Percentiles rank a stretch among this genome's conserved stretches.
Evolutionary conservation across 2,888 invertebrate species (phyloP).

Genomic region (Eupithecia subumbrata): DNA sequence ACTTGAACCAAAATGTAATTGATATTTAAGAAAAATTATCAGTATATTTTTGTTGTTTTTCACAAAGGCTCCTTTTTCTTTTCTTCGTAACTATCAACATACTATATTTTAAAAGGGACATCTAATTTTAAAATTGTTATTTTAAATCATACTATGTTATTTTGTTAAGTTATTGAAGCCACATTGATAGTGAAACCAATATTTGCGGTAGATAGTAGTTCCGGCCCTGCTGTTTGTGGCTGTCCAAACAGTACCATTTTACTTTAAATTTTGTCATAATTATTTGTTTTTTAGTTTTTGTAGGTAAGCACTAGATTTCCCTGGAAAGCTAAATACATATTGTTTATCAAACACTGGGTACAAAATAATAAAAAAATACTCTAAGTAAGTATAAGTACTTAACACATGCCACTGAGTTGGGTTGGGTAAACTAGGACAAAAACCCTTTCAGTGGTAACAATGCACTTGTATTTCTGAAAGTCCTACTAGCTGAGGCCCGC

Average conservation of each 20-base stretch:
- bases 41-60: too few species aligned
- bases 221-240: neutral
- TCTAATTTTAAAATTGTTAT: neutral
- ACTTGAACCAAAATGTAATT: too few species aligned
- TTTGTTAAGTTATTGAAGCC: conserved; percentile 10
- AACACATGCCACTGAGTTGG: too few species aligned
- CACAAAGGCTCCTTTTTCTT: too few species aligned
- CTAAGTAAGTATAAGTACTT: too few species aligned
- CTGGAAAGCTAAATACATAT: neutral
- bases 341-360: neutral
- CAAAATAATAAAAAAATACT: too few species aligned
- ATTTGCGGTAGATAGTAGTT: conserved; percentile 31
- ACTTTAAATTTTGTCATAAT: neutral
- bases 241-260: neutral
- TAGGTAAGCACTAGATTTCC: neutral
- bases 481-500: too few species aligned
- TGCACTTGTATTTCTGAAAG: too few species aligned
- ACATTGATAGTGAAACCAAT: conserved; percentile 37
- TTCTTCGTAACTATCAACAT: neutral
- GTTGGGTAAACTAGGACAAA: too few species aligned
- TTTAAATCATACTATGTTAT: neutral
- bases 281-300: neutral
- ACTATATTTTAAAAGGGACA: neutral
- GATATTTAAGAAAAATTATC: too few species aligned
- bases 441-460: too few species aligned